A percentile compares a stretch with the other conserved stretches of the same genome.
phyloP scores from a whole-genome alignment of 2,113 vertebrate species.

The Cyprichromis sp. region DNA sequence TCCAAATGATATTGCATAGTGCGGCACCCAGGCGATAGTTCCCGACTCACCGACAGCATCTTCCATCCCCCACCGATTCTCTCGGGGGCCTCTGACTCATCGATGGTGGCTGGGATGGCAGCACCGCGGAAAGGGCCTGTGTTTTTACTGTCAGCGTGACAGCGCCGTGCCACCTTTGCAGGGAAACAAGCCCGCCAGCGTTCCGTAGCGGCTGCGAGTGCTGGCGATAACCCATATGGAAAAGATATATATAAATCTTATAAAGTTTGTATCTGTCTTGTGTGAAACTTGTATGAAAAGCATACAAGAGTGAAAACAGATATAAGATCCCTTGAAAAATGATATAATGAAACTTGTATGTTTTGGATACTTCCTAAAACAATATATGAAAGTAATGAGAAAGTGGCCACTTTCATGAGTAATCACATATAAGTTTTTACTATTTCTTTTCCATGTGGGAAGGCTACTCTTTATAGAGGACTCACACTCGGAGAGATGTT shows the following conservation, averaged over 20 bases:
- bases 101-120: neutral
- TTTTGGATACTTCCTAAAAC: too few relatives aligned
- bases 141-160: neutral
- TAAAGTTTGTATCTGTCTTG: too few relatives aligned
- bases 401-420: too few relatives aligned
- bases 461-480: neutral
- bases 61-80: neutral
- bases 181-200: neutral
- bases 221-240: neutral
- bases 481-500: neutral
- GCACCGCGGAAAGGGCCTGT: accelerated
- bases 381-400: too few relatives aligned
- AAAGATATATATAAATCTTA: too few relatives aligned
- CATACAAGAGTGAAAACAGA: too few relatives aligned
- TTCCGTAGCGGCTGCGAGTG: neutral
- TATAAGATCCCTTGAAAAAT: too few relatives aligned
- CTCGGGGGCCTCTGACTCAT: neutral
- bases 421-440: too few relatives aligned
- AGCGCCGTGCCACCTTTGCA: neutral
- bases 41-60: neutral
- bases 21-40: neutral
- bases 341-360: too few relatives aligned
- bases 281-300: too few relatives aligned
- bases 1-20: neutral
- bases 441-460: neutral